These are phyloP conservation scores for Okamejei kenojei DNA, from an alignment of 2,797 vertebrate species.

Conservation along the genomic window DNA sequence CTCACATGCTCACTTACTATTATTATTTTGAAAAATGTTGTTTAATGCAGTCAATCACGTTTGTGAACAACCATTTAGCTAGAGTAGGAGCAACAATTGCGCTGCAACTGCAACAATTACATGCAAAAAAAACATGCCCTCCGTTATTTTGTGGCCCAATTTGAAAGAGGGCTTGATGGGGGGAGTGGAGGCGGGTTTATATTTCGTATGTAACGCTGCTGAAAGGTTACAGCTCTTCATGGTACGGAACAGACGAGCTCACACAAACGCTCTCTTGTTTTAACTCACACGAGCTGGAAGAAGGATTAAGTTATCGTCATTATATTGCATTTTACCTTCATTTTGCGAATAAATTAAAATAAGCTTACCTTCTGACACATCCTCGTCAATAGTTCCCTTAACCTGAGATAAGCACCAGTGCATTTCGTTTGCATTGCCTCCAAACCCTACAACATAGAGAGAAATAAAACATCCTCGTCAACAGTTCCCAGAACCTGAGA, in stretches of 20 bases:
- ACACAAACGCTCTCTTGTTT: slow-evolving; percentile 24
- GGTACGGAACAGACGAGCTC: neutral
- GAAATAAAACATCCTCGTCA: neutral
- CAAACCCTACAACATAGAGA: slow-evolving; percentile 51
- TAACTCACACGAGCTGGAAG: neutral
- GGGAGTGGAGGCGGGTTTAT: neutral
- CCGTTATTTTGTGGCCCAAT: neutral
- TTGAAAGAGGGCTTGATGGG: neutral
- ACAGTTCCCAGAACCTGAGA: slow-evolving; percentile 58
- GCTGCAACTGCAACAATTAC: neutral
- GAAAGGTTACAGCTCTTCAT: slow-evolving; percentile 18
- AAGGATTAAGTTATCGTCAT: neutral
- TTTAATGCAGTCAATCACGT: neutral
- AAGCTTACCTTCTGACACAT: slow-evolving; percentile 56
- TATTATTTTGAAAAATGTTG: neutral
- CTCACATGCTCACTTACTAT: slow-evolving; percentile 23
- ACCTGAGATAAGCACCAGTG: no score
- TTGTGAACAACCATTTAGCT: slow-evolving; percentile 17
- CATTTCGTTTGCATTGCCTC: slow-evolving; percentile 43
- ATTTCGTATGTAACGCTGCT: slow-evolving; percentile 29
- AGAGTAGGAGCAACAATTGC: neutral
- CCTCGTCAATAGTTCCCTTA: slow-evolving; percentile 43
- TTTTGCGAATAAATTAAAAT: neutral
- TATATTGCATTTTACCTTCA: neutral
- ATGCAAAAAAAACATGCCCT: neutral